Conservation (phyloP, 2,113 vertebrate genomes). For the Cololabis saira region DNA sequence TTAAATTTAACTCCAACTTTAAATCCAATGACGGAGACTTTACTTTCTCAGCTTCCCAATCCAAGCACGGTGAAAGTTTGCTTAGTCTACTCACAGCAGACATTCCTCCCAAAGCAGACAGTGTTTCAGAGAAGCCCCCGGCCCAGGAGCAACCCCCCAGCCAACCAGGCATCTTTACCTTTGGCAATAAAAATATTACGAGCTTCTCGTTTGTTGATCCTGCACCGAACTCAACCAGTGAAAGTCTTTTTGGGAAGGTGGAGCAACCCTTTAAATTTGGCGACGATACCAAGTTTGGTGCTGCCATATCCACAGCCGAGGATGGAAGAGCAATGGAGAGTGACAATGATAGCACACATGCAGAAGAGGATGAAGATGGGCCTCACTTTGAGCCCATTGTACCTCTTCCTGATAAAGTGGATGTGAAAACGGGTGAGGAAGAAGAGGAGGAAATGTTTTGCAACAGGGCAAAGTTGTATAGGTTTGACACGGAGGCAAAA, state of each 20-base stretch:
- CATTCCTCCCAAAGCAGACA: slow-evolving; percentile 84
- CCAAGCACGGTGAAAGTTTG: slow-evolving; percentile 88
- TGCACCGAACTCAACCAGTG: slow-evolving; percentile 73
- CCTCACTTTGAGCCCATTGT: slow-evolving; percentile 99
- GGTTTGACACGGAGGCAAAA: slow-evolving; percentile 92
- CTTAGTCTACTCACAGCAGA: slow-evolving; percentile 92
- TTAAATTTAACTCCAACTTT: slow-evolving; percentile 98
- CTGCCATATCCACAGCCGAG: slow-evolving; percentile 59
- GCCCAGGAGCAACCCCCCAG: slow-evolving; percentile 61
- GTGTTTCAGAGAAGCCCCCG: slow-evolving; percentile 70
- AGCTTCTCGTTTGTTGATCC: slow-evolving; percentile 81
- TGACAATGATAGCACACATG: slow-evolving; percentile 87
- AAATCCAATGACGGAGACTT: slow-evolving; percentile 98
- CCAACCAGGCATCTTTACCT: slow-evolving; percentile 84
- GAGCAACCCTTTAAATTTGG: slow-evolving; percentile 84
- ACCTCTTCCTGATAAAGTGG: slow-evolving; percentile 95
- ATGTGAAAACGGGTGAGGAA: slow-evolving; percentile 97
- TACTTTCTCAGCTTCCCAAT: slow-evolving; percentile 88
- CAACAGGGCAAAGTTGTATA: slow-evolving; percentile 93
- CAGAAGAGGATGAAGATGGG: slow-evolving; percentile 94
- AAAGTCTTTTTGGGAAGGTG: slow-evolving; percentile 78
- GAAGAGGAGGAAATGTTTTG: slow-evolving; percentile 97
- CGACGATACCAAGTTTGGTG: slow-evolving; percentile 76
- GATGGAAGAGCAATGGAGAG: slow-evolving; percentile 81
- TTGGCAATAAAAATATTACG: slow-evolving; percentile 82